Evolutionary conservation across 2,797 vertebrate species (phyloP), one percentile per base, ranked within the genome.

Genomic region (Gallinago solitaria): DNA sequence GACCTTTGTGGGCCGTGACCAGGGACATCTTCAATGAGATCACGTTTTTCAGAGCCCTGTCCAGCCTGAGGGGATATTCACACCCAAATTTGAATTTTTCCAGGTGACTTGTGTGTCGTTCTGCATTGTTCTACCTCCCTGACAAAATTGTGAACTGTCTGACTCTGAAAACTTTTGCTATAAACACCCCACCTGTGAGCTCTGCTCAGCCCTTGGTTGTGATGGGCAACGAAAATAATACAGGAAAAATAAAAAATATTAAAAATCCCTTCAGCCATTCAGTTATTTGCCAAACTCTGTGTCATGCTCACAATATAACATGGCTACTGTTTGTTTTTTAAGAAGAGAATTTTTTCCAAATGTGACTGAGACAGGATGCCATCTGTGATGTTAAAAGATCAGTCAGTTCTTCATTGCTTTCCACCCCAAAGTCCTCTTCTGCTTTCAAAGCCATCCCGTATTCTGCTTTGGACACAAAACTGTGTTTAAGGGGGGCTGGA

Each of bases 231-330:
- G 33, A 50, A 50, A 43, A 39, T 39, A 39, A 39, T 39, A 39
- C 6, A 13, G 7, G 28, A 5, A 63, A 56, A 61, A 41, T 18
- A 6, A 59, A 48, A 48, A 27, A 14, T 0, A 14, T 0, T 8
- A 27, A 59, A 86, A 63, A 51, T 15, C 21, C 19, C 53, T 39
- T 32, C 19, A 43, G 10, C 35, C 10, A 0, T 19, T 71, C 28
- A n/a, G 0, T 17, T 16, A 16, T n/a, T 50, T 19, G 32, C 83
- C 54, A 19, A 70, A 5, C 24, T 14, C 33, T 5, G 8, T 1
- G 2, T 59, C 7, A 15, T 6, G 45, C 51, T 59, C 39, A 0
- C 51, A 37, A 2, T 43, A 10, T 16, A 53, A 48, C 0, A 0
- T 5, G 11, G n/a, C 37, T 57, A 32, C 64, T 65, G 37, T 33